A percentile compares a stretch with the other conserved stretches of the same genome.
These are phyloP conservation scores for Hirtodrosophila cameraria DNA, from an alignment of 2,888 invertebrate genomes.

Conservation along the genomic window DNA sequence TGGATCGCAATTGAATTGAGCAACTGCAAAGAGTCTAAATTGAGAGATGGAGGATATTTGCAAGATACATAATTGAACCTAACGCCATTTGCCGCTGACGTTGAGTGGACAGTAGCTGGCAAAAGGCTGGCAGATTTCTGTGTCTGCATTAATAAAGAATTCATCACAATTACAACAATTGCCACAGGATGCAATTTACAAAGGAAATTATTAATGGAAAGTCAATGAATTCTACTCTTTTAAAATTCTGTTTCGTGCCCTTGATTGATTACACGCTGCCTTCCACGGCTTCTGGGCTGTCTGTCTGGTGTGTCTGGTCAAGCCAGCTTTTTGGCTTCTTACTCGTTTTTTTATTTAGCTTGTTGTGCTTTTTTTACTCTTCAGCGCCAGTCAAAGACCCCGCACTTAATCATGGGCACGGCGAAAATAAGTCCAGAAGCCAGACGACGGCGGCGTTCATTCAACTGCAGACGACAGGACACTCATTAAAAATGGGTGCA, in stretches of 20 bases:
- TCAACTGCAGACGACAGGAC: conserved; percentile 81
- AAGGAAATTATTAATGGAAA: conserved; percentile 82
- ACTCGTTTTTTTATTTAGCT: conserved; percentile 7
- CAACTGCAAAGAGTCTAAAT: conserved; percentile 13
- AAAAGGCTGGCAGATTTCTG: conserved; percentile 6
- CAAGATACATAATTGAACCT: conserved; percentile 62
- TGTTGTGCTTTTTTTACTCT: conserved; percentile 23
- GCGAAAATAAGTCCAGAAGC: conserved; percentile 73
- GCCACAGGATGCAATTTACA: conserved; percentile 77
- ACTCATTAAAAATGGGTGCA: conserved; percentile 81
- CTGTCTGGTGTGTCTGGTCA: background rate
- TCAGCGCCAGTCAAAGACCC: conserved; percentile 78
- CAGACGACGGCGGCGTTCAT: conserved; percentile 71
- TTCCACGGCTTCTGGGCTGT: conserved; percentile 17
- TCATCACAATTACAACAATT: conserved; percentile 81
- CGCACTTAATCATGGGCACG: conserved; percentile 72
- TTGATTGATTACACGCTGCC: conserved; percentile 74
- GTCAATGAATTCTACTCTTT: conserved; percentile 80
- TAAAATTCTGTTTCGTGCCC: conserved; percentile 67
- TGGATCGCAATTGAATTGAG: conserved; percentile 52
- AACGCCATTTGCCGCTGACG: conserved; percentile 50
- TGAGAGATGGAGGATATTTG: conserved; percentile 30
- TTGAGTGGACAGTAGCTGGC: conserved; percentile 53
- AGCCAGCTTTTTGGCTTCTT: background rate
- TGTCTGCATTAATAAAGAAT: conserved; percentile 68